phyloP scores from a whole-genome alignment of 1,140 invertebrate species.

The Drosophila athabasca region DNA sequence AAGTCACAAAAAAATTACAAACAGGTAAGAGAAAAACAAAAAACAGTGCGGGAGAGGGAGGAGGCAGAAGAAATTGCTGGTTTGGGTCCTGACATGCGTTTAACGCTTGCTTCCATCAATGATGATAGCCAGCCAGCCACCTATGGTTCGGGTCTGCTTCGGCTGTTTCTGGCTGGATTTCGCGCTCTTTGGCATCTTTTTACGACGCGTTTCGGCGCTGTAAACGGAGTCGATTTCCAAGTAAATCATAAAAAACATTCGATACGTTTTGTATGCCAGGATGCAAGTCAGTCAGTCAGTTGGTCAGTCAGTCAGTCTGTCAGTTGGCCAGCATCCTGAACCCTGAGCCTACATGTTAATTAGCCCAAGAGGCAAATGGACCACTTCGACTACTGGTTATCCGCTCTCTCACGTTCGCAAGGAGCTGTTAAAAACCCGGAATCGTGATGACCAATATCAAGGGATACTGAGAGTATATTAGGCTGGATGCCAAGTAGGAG shows the following conservation, averaged over 20 bases:
- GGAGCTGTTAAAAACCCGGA: slow-evolving; percentile 67
- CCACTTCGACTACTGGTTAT: slow-evolving; percentile 71
- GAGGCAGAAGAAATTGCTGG: slow-evolving; percentile 14
- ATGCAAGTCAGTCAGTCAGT: slow-evolving; percentile 19
- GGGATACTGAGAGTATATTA: not conserved
- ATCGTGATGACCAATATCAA: not conserved
- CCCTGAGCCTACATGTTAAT: slow-evolving; percentile 66
- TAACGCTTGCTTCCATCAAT: slow-evolving; percentile 69
- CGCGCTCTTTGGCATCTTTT: slow-evolving; percentile 53
- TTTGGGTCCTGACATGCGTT: slow-evolving; percentile 59
- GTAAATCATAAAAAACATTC: slow-evolving; percentile 78
- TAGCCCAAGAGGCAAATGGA: slow-evolving; percentile 46
- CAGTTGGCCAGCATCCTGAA: slow-evolving; percentile 50
- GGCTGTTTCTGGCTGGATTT: slow-evolving; percentile 25
- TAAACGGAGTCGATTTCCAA: slow-evolving; percentile 70
- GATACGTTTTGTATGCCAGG: slow-evolving; percentile 43
- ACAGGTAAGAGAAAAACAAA: slow-evolving; percentile 32
- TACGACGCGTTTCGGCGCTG: slow-evolving; percentile 53
- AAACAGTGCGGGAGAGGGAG: not conserved
- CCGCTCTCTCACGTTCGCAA: slow-evolving; percentile 73
- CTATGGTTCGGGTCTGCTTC: slow-evolving; percentile 27
- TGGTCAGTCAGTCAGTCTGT: slow-evolving; percentile 13
- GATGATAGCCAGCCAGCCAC: slow-evolving; percentile 55
- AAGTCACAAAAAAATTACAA: slow-evolving; percentile 62
- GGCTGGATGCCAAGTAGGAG: not conserved